phyloP scores from a whole-genome alignment of 2,888 invertebrate genomes.

The Erebia epiphron region DNA sequence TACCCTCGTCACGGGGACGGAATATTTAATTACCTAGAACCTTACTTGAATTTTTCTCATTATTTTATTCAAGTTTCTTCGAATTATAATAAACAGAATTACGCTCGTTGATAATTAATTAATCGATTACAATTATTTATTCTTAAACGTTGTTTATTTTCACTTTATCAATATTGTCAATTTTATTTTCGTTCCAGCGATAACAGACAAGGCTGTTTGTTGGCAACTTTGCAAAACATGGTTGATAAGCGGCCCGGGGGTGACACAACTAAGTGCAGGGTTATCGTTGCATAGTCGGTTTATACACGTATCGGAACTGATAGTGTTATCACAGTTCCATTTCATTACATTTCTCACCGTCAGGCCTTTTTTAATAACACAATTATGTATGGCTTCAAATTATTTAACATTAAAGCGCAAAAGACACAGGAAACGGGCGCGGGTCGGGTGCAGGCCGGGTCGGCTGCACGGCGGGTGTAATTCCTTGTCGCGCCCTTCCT shows the following conservation, averaged over 20 bases:
- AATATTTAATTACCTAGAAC: no score
- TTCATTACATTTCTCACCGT: constrained; percentile 41
- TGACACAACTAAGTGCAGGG: constrained; percentile 68
- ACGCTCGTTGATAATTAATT: neutral
- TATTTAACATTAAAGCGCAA: no score
- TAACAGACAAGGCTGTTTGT: constrained; percentile 47
- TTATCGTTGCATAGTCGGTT: constrained; percentile 68
- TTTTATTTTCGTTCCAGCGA: constrained; percentile 44
- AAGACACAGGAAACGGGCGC: no score
- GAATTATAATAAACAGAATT: constrained; percentile 3
- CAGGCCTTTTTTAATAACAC: constrained; percentile 12
- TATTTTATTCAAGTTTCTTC: neutral
- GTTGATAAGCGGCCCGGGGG: constrained; percentile 48
- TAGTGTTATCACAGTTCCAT: constrained; percentile 59
- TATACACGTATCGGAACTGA: constrained; percentile 54
- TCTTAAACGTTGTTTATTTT: constrained; percentile 44
- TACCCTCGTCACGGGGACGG: no score
- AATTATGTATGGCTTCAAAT: neutral
- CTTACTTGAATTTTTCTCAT: neutral
- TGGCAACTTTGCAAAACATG: constrained; percentile 51
- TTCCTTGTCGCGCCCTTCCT: no score
- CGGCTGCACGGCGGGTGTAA: no score
- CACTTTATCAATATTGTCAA: constrained; percentile 59
- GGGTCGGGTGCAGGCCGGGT: no score
- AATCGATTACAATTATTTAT: constrained; percentile 1